A percentile compares a stretch with the other conserved stretches of the same genome.
These are phyloP conservation scores for Tiliqua scincoides DNA, from an alignment of 2,113 vertebrate genomes.

Conservation along the genomic window DNA sequence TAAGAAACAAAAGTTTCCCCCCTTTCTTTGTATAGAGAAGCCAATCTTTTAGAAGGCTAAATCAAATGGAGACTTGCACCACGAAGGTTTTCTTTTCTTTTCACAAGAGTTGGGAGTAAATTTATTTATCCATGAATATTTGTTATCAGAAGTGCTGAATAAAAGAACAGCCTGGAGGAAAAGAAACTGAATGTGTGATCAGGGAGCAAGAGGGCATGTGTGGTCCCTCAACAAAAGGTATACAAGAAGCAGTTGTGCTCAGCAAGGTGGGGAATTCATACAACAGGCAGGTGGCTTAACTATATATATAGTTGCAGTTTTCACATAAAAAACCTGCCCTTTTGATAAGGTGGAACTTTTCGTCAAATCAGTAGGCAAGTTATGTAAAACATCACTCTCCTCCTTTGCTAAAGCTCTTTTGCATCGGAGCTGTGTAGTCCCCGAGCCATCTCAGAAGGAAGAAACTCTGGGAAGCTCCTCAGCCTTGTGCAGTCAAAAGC, in stretches of 20 bases:
- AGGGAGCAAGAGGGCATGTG: conserved; percentile 10
- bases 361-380: neutral
- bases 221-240: conserved; percentile 1
- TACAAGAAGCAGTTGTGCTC: neutral
- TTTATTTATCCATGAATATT: conserved; percentile 20
- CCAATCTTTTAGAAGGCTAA: conserved; percentile 31
- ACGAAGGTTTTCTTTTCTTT: neutral
- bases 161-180: neutral
- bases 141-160: conserved; percentile 6
- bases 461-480: neutral
- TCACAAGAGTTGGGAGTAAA: conserved; percentile 31
- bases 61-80: conserved; percentile 5
- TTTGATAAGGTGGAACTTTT: neutral
- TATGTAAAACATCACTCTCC: neutral
- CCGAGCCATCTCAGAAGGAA: neutral
- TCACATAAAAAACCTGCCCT: neutral
- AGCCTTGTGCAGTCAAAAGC: neutral
- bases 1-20: neutral
- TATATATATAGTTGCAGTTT: neutral
- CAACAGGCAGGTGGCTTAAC: neutral
- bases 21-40: neutral
- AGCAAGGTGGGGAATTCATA: conserved; percentile 1
- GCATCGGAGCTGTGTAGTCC: neutral
- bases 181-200: conserved; percentile 19
- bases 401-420: neutral